A percentile compares a stretch with the other conserved stretches of the same genome.
Conservation (phyloP, 2,797 vertebrate species). For the Sparus aurata region DNA sequence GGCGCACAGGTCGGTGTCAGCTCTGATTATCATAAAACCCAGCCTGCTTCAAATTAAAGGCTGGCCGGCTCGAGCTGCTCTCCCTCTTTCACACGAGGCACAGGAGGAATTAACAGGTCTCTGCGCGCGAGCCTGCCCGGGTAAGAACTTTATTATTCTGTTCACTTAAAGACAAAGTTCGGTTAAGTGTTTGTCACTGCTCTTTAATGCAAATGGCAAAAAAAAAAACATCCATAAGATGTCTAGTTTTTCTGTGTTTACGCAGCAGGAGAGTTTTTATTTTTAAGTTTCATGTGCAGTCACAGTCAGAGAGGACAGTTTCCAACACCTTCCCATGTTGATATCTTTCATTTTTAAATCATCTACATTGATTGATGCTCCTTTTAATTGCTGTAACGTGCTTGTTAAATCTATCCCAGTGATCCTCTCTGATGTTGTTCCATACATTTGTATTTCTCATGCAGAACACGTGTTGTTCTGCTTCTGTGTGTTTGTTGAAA, state of each 20-base stretch:
- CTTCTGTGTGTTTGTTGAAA: neutral
- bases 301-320: neutral
- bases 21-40: constrained; percentile 85
- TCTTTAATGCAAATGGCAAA: neutral
- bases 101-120: constrained; percentile 73
- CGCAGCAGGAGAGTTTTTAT: neutral
- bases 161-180: neutral
- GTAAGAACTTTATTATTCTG: constrained; percentile 57
- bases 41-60: constrained; percentile 82
- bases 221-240: neutral
- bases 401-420: neutral
- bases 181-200: neutral
- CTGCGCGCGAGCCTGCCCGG: constrained; percentile 53
- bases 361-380: neutral
- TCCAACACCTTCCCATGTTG: no score
- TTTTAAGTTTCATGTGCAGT: neutral
- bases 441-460: neutral
- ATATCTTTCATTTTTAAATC: neutral
- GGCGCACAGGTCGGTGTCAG: constrained; percentile 83
- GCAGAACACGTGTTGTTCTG: neutral
- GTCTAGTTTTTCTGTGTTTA: no score
- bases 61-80: constrained; percentile 65
- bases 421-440: no score
- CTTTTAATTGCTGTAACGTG: neutral
- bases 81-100: constrained; percentile 69